A percentile compares a stretch with the other conserved stretches of the same genome.
phyloP scores from a whole-genome alignment of 2,113 vertebrate species.

The Prolemur simus region DNA sequence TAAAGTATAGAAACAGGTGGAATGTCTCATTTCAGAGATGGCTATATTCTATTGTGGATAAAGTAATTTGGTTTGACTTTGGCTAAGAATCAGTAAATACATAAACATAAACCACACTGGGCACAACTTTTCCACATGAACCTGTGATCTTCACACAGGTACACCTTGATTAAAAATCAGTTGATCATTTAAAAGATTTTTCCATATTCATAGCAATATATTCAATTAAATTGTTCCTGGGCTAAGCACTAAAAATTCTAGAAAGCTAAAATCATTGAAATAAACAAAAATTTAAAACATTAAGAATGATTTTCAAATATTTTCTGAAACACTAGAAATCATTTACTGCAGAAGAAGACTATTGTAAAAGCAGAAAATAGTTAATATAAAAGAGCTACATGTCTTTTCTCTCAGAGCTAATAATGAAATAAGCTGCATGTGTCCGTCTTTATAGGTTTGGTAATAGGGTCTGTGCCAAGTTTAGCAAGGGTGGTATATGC shows the following conservation, averaged over 20 bases:
- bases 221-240: background rate
- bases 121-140: background rate
- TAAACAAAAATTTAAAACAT: slow-evolving; percentile 64
- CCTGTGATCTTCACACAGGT: background rate
- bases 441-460: background rate
- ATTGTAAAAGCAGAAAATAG: slow-evolving; percentile 62
- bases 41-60: slow-evolving; percentile 41
- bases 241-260: slow-evolving; percentile 58
- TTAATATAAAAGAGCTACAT: background rate
- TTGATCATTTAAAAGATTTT: slow-evolving; percentile 56
- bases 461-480: background rate
- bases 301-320: slow-evolving; percentile 65
- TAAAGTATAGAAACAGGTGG: background rate
- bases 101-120: slow-evolving; percentile 57
- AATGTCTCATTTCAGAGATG: slow-evolving; percentile 43
- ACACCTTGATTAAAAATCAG: background rate
- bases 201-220: slow-evolving; percentile 58
- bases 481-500: background rate
- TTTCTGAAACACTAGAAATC: slow-evolving; percentile 71
- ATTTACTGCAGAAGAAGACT: background rate
- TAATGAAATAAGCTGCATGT: slow-evolving; percentile 37
- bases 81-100: slow-evolving; percentile 53
- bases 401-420: slow-evolving; percentile 30
- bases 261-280: slow-evolving; percentile 62
- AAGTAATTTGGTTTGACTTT: slow-evolving; percentile 50